A percentile compares a stretch with the other conserved stretches of the same genome.
Conservation (phyloP, 2,797 vertebrate genomes). For the Notoglanidium macrostoma region DNA sequence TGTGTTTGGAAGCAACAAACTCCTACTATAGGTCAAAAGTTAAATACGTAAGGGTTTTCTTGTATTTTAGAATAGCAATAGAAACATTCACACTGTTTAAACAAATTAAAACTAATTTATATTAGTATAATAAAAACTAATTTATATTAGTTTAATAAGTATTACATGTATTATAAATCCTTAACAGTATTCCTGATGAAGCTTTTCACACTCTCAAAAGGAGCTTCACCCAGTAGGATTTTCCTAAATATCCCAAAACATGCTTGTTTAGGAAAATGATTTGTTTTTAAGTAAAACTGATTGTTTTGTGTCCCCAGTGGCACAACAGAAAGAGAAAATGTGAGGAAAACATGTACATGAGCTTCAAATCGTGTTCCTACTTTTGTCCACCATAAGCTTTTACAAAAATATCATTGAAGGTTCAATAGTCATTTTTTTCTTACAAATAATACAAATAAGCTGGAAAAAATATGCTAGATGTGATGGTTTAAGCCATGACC, state of each 20-base stretch:
- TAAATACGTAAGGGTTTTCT: background rate
- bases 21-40: background rate
- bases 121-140: too few relatives aligned
- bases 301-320: too few relatives aligned
- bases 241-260: background rate
- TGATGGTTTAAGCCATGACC: background rate
- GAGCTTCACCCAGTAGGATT: background rate
- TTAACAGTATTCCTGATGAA: background rate
- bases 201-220: background rate
- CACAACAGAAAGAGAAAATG: background rate
- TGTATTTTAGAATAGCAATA: background rate
- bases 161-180: background rate
- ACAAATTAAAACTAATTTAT: background rate
- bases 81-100: background rate
- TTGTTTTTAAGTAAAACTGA: background rate
- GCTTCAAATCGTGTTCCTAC: background rate
- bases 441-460: background rate
- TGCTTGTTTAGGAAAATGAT: background rate
- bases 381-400: background rate
- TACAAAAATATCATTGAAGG: background rate
- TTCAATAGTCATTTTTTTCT: background rate
- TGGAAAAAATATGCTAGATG: background rate
- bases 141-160: too few relatives aligned
- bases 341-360: background rate
- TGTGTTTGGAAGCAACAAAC: background rate